A percentile compares a stretch with the other conserved stretches of the same genome.
These are phyloP conservation scores for Apolygus lucorum DNA, from an alignment of 1,140 invertebrate genomes.

Conservation along the genomic window DNA sequence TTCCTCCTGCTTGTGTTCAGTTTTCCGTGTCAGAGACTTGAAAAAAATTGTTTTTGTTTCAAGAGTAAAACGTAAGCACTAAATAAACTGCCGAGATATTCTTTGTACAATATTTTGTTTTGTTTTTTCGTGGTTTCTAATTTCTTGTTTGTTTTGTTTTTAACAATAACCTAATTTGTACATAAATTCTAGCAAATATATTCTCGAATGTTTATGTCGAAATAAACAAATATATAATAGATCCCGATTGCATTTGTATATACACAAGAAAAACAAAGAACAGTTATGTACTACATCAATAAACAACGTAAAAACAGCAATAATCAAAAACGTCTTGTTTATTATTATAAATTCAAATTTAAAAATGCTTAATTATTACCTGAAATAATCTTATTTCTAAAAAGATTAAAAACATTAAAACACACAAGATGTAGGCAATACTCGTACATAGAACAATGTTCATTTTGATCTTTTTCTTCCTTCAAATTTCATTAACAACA, in stretches of 20 bases:
- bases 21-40: not conserved
- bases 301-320: slow-evolving; percentile 13
- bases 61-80: too few relatives aligned
- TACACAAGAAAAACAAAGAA: not conserved
- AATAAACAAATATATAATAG: slow-evolving; percentile 3
- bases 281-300: not conserved
- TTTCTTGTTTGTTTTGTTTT: not conserved
- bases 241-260: not conserved
- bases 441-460: not conserved
- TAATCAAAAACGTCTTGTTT: slow-evolving; percentile 1
- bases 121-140: not conserved
- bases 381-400: slow-evolving; percentile 10
- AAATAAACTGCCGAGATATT: too few relatives aligned
- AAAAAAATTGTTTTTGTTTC: too few relatives aligned
- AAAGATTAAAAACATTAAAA: slow-evolving; percentile 5
- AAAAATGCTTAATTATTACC: not conserved
- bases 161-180: slow-evolving; percentile 5
- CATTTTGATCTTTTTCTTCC: not conserved
- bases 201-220: slow-evolving; percentile 6
- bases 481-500: not conserved
- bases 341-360: slow-evolving; percentile 3
- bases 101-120: not conserved
- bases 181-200: slow-evolving; percentile 13
- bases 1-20: not conserved
- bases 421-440: slow-evolving; percentile 6